Evolutionary conservation across 1,140 invertebrate genomes (phyloP), one percentile per base, ranked within the genome.

Genomic region (Lordiphosa clarofinis): DNA sequence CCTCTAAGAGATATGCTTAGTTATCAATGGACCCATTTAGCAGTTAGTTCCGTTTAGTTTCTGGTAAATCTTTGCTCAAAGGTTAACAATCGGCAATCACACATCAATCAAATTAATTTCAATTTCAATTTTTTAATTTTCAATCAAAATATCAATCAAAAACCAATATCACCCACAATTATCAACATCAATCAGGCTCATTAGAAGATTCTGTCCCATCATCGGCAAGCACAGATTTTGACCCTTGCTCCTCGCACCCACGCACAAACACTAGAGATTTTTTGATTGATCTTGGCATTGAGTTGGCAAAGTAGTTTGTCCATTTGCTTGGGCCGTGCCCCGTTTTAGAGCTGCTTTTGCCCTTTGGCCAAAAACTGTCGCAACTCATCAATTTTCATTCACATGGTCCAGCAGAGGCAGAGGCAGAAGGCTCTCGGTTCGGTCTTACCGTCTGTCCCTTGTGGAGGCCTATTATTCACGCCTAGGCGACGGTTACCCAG

Each of bases 351-450:
- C 47, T 52, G 58, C 48, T 48, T 82, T 62, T 74, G 76, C 82
- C 82, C 82, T 87, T 87, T 78, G 70, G 82, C 82, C 82, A 82
- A 78, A 87, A 87, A 82, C 73, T 87, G 82, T 87, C 82, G 76
- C 82, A 87, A 76, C 82, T 87, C 82, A 87, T 87, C 73, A 87
- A 87, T 87, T 78, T 78, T 67, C 65, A 87, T 87, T 87, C 76
- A 87, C 42, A 13, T 44, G 35, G 54, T 35, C 35, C 21, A 24
- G 15, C 15, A 15, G 15, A 5, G 21, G 21, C 19, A 19, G 21
- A 5, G 21, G 21, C 42, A n/a, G 43, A 52, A 66, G 62, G 24
- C 5, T 24, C 21, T 24, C 6, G 21, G 62, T 50, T 65, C 11
- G 43, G 66, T 12, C 46, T 19, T 15, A 24, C 21, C 47, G 28